Evolutionary conservation across 2,113 vertebrate genomes (phyloP).

Genomic region (Saguinus midas): DNA sequence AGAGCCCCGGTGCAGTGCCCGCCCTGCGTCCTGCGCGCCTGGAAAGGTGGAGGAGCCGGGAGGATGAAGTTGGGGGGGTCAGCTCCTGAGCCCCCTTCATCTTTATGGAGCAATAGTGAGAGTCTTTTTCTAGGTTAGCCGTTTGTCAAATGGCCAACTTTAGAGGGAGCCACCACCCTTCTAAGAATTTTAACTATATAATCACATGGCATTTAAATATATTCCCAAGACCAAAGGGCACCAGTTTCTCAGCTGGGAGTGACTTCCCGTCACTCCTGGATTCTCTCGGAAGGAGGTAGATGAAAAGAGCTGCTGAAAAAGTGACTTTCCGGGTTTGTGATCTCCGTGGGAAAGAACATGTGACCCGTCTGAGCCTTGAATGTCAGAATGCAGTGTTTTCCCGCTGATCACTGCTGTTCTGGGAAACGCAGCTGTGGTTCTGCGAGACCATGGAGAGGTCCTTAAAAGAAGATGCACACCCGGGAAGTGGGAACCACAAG

Average conservation of each 20-base stretch:
- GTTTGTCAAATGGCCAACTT: not conserved
- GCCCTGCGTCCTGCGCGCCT: accelerated
- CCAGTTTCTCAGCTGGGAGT: not conserved
- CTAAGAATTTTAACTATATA: not conserved
- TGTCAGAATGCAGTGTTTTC: not conserved
- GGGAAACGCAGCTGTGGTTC: not conserved
- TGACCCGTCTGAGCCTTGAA: not conserved
- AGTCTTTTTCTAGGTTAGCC: not conserved
- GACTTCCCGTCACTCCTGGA: not conserved
- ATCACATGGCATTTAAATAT: not conserved
- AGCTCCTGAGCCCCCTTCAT: not conserved
- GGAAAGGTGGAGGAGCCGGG: accelerated
- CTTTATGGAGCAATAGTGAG: accelerated
- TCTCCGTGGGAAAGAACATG: not conserved
- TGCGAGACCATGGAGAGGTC: not conserved
- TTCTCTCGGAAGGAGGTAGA: not conserved
- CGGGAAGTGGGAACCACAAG: not conserved
- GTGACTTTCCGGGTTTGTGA: not conserved
- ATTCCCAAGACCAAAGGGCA: not conserved
- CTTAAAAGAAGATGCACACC: accelerated
- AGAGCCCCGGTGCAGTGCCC: not conserved
- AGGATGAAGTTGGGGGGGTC: accelerated
- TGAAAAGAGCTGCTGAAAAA: not conserved
- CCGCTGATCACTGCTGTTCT: accelerated
- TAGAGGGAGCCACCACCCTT: accelerated